phyloP scores from a whole-genome alignment of 2,888 invertebrate species.

The Phortica magna region DNA sequence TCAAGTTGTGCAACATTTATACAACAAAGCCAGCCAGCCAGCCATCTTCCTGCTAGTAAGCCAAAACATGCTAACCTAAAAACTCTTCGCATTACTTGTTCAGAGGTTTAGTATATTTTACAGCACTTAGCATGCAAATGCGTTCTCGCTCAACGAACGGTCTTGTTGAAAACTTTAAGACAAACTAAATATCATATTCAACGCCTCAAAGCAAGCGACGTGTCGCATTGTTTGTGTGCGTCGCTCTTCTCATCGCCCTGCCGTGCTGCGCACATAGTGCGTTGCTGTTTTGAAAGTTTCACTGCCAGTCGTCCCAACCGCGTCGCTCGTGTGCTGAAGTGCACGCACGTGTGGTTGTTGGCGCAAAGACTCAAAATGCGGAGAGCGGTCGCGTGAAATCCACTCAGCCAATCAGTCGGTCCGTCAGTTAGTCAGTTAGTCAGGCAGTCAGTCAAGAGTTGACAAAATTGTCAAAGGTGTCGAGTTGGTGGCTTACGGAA shows the following conservation, averaged over 20 bases:
- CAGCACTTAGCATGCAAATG: slow-evolving; percentile 17
- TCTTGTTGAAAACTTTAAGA: slow-evolving; percentile 2
- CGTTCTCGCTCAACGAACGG: not conserved
- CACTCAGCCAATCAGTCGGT: too few species aligned
- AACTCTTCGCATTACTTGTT: not conserved
- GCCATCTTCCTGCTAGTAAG: not conserved
- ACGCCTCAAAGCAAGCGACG: not conserved
- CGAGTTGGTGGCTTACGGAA: not conserved
- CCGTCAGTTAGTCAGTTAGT: too few species aligned
- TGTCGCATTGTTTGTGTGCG: slow-evolving; percentile 16
- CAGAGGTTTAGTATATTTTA: not conserved
- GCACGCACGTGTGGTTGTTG: not conserved
- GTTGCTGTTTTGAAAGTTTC: not conserved
- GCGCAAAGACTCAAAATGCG: not conserved
- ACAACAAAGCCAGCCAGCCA: not conserved
- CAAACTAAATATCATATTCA: slow-evolving; percentile 17
- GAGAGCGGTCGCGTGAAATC: not conserved
- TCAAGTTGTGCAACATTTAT: not conserved
- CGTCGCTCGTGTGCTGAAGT: not conserved
- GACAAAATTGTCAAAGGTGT: not conserved
- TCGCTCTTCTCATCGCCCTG: not conserved
- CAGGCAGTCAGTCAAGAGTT: not conserved
- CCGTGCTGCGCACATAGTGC: not conserved
- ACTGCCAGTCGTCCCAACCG: not conserved
- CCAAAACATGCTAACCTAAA: not conserved